Base-by-base conservation (phyloP, 2,113 vertebrate species). In the Hipposideros armiger region DNA sequence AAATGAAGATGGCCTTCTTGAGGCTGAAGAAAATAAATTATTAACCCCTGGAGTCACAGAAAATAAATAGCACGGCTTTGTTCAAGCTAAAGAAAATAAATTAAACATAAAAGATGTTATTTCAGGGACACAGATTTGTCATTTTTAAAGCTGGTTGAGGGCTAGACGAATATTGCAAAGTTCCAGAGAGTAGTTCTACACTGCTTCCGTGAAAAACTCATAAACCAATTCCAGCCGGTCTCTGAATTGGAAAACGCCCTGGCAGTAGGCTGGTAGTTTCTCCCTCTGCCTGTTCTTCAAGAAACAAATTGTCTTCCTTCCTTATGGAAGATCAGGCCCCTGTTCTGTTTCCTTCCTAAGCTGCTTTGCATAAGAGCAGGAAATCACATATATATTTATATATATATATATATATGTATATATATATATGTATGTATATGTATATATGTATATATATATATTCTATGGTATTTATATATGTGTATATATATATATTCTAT, bases 61-160 rank as follows among this genome's bases (percentile, higher is more conserved):
- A 87, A 97, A 98, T 98, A 97, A 98, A 98, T 97, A 97, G 96
- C 85, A 90, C 98, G 97, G 77, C 96, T 98, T 98, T 97, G 69
- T 0, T 97, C 91, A 95, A 93, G 91, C 96, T 97, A 97, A 98
- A 96, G 95, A 97, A 98, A 98, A 98, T 98, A 98, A 98, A 98
- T 98, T 98, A 98, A 98, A 98, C 87, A 95, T 95, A 94, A 98
- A 97, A 96, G 95, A 97, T 98, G 97, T 95, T 98, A 95, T 98
- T 98, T 98, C 97, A 98, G 97, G 97, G 97, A 97, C 97, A 98
- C 83, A 97, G 96, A 98, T 98, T 98, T 98, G 97, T 98, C 98
- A 98, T 97, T 94, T 96, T 96, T 96, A 96, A 92, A 97, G 81
- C 72, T 60, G 2, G 9, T 45, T 85, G 92, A 97, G 97, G 86